Conservation (phyloP, 2,888 invertebrate species). For the Nasonia oneida region DNA sequence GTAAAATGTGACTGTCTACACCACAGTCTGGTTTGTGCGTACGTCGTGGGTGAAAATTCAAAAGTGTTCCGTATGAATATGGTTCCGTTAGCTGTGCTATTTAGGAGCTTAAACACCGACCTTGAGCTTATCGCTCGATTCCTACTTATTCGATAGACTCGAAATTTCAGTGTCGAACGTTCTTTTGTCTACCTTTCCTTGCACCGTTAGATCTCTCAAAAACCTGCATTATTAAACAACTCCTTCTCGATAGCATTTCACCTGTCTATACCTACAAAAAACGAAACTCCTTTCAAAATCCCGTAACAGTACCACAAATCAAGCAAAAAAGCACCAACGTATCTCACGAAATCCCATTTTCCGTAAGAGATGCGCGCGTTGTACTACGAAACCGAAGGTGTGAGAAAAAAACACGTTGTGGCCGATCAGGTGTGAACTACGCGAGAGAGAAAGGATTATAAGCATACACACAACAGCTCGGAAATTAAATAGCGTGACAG, state of each 20-base stretch:
- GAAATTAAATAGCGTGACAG: background rate
- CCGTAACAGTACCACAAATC: too few species aligned
- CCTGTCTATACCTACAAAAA: too few species aligned
- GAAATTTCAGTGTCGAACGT: background rate
- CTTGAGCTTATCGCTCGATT: background rate
- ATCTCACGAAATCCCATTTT: background rate
- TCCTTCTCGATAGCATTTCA: too few species aligned
- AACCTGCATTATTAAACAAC: too few species aligned
- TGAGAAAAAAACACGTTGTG: background rate
- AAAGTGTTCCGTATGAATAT: conserved; percentile 1
- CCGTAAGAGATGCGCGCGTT: background rate
- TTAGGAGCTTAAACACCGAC: background rate
- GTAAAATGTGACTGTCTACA: background rate
- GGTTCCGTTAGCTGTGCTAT: background rate
- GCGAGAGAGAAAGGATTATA: background rate
- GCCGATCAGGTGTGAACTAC: background rate
- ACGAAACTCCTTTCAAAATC: too few species aligned
- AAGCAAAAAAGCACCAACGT: too few species aligned
- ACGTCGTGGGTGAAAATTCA: background rate
- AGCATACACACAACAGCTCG: background rate
- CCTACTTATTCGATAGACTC: background rate
- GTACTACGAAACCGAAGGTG: background rate
- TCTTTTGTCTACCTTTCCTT: too few species aligned
- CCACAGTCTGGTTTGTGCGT: too few species aligned
- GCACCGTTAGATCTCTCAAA: too few species aligned